Base-by-base conservation (phyloP, 2,113 vertebrate genomes). In the Notiomystis cincta region DNA sequence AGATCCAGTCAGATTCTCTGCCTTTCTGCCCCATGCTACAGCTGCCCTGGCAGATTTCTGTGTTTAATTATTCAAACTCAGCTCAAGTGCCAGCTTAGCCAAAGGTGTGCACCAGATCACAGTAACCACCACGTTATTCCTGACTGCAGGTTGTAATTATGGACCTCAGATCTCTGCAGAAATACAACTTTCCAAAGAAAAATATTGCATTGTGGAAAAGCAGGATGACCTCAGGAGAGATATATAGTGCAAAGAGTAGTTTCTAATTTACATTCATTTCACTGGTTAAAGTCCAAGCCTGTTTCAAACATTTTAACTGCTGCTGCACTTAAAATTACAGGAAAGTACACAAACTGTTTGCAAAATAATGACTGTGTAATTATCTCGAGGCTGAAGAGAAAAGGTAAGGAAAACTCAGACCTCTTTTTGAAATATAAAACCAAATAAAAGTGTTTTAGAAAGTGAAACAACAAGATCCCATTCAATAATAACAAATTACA, bases 181-280 rank as follows among this genome's bases (percentile, higher is more conserved):
- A 96, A 96, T 66, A 94, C 0, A 5, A 90, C 80, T 79, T 96
- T 66, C 75, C 72, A 91, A 96, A 91, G 84, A 67, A 96, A 97
- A 97, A 72, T 28, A 86, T 25, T 2, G 24, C 47, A 15, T 4
- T 58, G 22, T 44, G 57, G 47, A 92, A 96, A 94, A 92, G 66
- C 67, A 45, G 12, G 66, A 91, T 97, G 95, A 96, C 96, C 96
- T 96, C 96, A 96, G 67, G 61, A 89, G 44, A 71, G 56, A 83
- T 82, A 93, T 24, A 76, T 21, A 79, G 70, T 76, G 77, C 81
- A 96, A 96, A 93, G 15, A 82, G 42, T 11, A 83, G 71, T 89
- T 96, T 91, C 84, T 44, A 67, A 38, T 50, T 85, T 60, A 85
- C 35, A 91, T 87, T 84, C 70, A 82, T 79, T 89, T 72, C 62